These are phyloP conservation scores for Canis aureus DNA, from an alignment of 2,113 vertebrate genomes.

Conservation along the genomic window DNA sequence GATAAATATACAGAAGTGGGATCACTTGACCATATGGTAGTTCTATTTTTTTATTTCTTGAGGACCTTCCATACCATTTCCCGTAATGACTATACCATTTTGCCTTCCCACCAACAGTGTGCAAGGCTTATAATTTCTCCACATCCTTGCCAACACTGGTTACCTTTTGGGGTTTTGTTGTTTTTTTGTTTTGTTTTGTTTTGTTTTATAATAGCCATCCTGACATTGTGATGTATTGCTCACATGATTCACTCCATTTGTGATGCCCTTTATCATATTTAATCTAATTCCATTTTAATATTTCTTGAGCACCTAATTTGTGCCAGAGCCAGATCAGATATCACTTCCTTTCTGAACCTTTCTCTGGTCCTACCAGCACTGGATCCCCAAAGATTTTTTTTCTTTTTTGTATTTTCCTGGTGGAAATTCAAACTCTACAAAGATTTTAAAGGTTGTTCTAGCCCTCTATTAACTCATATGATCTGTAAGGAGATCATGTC, in stretches of 20 bases:
- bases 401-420: not conserved
- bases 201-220: not conserved
- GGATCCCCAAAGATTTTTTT: not conserved
- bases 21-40: not conserved
- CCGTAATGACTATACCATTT: not conserved
- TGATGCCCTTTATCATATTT: not conserved
- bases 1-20: not conserved
- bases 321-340: not conserved
- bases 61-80: not conserved
- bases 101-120: not conserved
- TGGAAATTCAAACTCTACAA: constrained; percentile 38
- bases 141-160: not conserved
- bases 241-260: not conserved
- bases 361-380: not conserved
- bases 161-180: not conserved
- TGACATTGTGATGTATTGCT: not conserved
- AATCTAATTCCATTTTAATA: constrained; percentile 2
- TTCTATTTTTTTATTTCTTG: not conserved
- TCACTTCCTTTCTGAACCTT: constrained; percentile 22
- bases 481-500: not conserved
- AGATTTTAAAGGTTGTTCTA: not conserved
- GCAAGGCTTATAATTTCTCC: not conserved
- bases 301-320: constrained; percentile 29
- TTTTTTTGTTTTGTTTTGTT: not conserved
- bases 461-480: not conserved